Evolutionary conservation across 2,888 invertebrate species (phyloP).

Genomic region (Drosophila vallismaia): DNA sequence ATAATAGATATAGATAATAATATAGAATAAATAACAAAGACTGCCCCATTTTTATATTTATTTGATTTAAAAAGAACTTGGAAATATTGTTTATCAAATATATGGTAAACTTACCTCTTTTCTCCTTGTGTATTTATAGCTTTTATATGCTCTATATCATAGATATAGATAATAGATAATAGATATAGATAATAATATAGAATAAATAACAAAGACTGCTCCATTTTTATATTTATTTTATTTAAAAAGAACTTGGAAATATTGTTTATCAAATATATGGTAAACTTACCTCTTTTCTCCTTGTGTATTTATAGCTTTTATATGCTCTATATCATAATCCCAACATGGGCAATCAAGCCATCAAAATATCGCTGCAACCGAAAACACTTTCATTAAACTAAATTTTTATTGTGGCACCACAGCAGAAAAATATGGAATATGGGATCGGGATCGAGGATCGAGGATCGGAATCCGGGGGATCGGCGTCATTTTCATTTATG

Average conservation of each 20-base stretch:
- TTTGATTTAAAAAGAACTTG: no score
- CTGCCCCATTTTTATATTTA: no score
- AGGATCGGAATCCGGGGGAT: not conserved
- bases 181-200: no score
- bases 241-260: no score
- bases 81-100: not conserved
- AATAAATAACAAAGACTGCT: no score
- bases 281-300: not conserved
- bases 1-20: no score
- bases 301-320: constrained; percentile 3
- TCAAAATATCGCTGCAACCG: constrained; percentile 53
- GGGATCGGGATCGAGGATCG: no score
- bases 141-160: constrained; percentile 54
- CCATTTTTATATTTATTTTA: no score
- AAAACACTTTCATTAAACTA: constrained; percentile 79
- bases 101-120: not conserved
- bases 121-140: constrained; percentile 5
- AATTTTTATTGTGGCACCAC: constrained; percentile 74
- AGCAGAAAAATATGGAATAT: not conserved
- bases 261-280: not conserved
- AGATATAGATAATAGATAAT: no score
- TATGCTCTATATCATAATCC: constrained; percentile 66
- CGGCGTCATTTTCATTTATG: constrained; percentile 65
- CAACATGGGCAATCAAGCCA: constrained; percentile 69
- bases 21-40: no score